These are phyloP conservation scores for Napeogenes inachia DNA, from an alignment of 2,888 invertebrate genomes.

Conservation along the genomic window DNA sequence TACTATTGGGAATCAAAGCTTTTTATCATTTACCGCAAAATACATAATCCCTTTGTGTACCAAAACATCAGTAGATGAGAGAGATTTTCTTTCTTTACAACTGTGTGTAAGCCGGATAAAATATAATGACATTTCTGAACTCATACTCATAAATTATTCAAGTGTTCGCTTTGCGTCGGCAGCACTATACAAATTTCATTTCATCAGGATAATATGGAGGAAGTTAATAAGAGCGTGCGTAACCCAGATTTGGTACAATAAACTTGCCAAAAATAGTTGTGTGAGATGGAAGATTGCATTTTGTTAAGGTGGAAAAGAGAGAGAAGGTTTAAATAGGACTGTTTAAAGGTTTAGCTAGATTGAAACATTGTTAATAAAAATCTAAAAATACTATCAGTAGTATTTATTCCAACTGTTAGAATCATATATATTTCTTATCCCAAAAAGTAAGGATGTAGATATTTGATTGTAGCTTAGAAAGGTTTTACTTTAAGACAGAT, in stretches of 20 bases:
- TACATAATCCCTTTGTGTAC: conserved; percentile 3
- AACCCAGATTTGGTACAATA: conserved; percentile 5
- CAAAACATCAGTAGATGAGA: conserved; percentile 2
- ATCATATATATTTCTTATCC: too few relatives aligned
- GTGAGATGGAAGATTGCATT: background rate
- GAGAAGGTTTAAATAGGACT: too few relatives aligned
- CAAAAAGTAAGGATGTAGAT: too few relatives aligned
- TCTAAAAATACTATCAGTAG: too few relatives aligned
- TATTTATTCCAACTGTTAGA: too few relatives aligned
- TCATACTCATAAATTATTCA: conserved; percentile 23
- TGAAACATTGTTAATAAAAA: too few relatives aligned
- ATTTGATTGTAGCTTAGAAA: too few relatives aligned
- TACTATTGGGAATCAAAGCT: background rate
- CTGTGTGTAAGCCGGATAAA: conserved; percentile 9
- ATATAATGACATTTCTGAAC: conserved; percentile 14
- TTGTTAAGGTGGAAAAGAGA: background rate
- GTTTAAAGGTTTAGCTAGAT: too few relatives aligned
- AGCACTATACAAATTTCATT: conserved; percentile 20
- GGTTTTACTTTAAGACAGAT: too few relatives aligned
- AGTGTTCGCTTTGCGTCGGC: conserved; percentile 20
- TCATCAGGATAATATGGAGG: conserved; percentile 19
- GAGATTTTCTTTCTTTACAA: conserved; percentile 4
- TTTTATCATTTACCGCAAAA: conserved; percentile 1
- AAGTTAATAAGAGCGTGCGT: conserved; percentile 15
- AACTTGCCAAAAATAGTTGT: conserved; percentile 8